Conservation (phyloP, 2,113 vertebrate genomes). For the Collichthys lucidus region DNA sequence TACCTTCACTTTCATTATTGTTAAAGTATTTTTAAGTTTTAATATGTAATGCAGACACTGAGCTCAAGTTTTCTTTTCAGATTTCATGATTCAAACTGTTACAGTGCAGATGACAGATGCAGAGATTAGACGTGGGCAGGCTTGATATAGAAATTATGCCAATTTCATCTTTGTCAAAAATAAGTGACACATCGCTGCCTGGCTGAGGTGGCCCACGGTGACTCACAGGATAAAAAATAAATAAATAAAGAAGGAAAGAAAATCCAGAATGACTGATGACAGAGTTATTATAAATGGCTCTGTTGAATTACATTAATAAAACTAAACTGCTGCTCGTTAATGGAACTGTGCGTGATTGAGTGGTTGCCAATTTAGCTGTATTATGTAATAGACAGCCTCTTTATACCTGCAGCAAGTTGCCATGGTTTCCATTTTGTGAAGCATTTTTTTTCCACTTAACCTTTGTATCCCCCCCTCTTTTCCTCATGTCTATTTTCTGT, state of each 20-base stretch:
- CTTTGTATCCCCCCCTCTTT: constrained; percentile 50
- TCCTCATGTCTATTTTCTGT: constrained; percentile 56
- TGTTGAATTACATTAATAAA: constrained; percentile 47
- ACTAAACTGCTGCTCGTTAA: constrained; percentile 52
- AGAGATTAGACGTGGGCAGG: not conserved
- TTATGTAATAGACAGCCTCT: constrained; percentile 60
- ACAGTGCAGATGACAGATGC: not conserved
- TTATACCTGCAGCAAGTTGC: constrained; percentile 64
- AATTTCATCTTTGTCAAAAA: no score
- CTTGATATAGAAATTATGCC: not conserved
- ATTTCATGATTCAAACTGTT: not conserved
- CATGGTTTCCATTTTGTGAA: constrained; percentile 67
- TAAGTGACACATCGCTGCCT: not conserved
- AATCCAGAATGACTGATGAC: constrained; percentile 49
- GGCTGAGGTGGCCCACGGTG: not conserved
- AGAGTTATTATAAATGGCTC: constrained; percentile 42
- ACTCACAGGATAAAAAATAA: constrained; percentile 4
- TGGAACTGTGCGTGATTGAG: constrained; percentile 31
- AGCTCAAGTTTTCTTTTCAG: not conserved
- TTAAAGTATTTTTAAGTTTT: not conserved
- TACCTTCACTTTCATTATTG: not conserved
- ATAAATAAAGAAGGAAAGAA: not conserved
- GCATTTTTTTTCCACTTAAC: constrained; percentile 63
- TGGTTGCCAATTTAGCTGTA: constrained; percentile 41
- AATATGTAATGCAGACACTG: not conserved